Conservation (phyloP, 1,140 invertebrate genomes). For the Bombus sylvicola region DNA sequence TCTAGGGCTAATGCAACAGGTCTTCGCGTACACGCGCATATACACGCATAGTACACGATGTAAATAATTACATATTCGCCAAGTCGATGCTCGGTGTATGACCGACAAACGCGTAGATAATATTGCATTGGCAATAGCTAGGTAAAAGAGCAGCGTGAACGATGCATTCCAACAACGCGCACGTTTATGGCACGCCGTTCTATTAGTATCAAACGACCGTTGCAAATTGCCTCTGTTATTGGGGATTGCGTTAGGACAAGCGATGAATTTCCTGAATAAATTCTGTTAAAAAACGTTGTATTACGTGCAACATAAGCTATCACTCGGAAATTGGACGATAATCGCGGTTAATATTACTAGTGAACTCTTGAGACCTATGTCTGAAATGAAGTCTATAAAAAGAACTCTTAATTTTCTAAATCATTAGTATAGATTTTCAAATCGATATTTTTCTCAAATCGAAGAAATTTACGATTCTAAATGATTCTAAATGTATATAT, state of each 20-base stretch:
- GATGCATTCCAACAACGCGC: slow-evolving; percentile 16
- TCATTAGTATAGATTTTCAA: not conserved
- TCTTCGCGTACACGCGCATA: slow-evolving; percentile 20
- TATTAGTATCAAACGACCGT: slow-evolving; percentile 34
- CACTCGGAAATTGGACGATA: not conserved
- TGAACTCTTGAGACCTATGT: not conserved
- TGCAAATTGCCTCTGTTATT: slow-evolving; percentile 13
- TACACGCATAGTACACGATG: not conserved
- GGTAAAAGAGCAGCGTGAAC: slow-evolving; percentile 1
- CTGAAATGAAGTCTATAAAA: not conserved
- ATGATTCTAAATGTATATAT: too few species aligned
- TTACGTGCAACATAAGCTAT: not conserved
- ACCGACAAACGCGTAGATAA: slow-evolving; percentile 46
- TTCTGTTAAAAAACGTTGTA: not conserved
- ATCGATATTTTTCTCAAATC: too few species aligned
- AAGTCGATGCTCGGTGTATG: not conserved
- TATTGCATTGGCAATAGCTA: slow-evolving; percentile 35
- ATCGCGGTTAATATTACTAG: not conserved
- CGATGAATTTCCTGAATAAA: slow-evolving; percentile 11
- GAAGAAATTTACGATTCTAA: too few species aligned
- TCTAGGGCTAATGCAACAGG: slow-evolving; percentile 25
- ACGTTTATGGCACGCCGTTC: slow-evolving; percentile 11
- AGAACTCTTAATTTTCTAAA: not conserved
- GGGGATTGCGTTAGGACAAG: not conserved
- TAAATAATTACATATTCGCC: slow-evolving; percentile 59